Evolutionary conservation across 2,797 vertebrate species (phyloP).

Genomic region (Picus viridis): DNA sequence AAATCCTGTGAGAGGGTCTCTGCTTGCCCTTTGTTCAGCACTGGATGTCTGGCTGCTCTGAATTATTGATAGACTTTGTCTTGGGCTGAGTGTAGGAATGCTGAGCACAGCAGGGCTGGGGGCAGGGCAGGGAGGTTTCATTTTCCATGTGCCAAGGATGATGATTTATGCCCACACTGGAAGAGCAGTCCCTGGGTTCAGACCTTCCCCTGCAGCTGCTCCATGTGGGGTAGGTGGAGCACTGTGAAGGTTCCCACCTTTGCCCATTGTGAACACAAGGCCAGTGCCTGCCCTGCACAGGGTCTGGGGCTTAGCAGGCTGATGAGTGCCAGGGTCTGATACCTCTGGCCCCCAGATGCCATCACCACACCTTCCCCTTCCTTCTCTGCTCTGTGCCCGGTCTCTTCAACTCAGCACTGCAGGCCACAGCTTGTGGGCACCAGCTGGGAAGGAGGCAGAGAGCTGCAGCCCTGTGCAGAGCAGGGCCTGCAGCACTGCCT

Average conservation of each 20-base stretch:
- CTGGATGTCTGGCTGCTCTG: conserved; percentile 20
- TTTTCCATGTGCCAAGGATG: not conserved
- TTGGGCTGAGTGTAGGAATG: not conserved
- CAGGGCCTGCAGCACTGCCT: not conserved
- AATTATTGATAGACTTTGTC: conserved; percentile 39
- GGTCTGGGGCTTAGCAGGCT: fast-evolving
- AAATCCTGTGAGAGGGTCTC: not conserved
- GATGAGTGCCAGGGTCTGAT: not conserved
- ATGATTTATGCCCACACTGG: not conserved
- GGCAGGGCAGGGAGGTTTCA: not conserved
- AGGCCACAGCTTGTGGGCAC: not conserved
- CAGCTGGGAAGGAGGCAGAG: not conserved
- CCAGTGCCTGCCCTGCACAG: fast-evolving
- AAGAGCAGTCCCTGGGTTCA: not conserved
- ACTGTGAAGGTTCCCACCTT: not conserved
- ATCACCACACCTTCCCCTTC: not conserved
- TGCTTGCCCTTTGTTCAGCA: not conserved
- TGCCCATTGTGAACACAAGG: not conserved
- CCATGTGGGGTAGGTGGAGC: not conserved
- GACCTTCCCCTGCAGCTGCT: not conserved
- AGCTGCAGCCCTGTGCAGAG: not conserved
- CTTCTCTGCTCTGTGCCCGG: not conserved
- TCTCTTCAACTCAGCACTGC: too few species aligned
- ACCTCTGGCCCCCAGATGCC: not conserved
- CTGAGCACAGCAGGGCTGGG: not conserved